Evolutionary conservation across 2,888 invertebrate species (phyloP), one percentile per base, ranked within the genome.

Genomic region (Seira ritae): DNA sequence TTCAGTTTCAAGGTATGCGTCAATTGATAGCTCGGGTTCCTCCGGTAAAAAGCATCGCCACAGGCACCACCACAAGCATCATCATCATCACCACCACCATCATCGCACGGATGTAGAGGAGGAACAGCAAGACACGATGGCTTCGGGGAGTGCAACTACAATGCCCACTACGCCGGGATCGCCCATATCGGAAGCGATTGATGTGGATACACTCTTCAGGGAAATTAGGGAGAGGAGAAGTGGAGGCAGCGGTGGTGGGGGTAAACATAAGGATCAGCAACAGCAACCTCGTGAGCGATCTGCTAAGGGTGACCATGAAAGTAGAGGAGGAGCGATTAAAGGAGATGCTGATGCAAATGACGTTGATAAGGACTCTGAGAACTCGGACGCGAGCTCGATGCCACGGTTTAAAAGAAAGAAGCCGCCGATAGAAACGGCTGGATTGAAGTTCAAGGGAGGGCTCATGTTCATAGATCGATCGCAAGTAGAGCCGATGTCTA

Each of bases 81-180:
- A 17, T 70, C 65, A 6, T 65, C 65, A 50, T 3, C 1, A 15
- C 15, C 50, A 50, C 17, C 68, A 31, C 17, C 31, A 68, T 1
- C 31, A 31, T 68, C 19, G 69, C 19, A 77, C 69, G 8, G 77
- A 69, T n/a, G 15, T 69, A 37, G 77, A 69, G 23, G 77, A 77
- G 62, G 77, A 77, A 46, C 60, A 69, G 23, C 15, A 4, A n/a
- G n/a, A n/a, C n/a, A n/a, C n/a, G n/a, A n/a, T n/a, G n/a, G n/a
- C n/a, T n/a, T n/a, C n/a, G n/a, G n/a, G n/a, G n/a, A n/a, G n/a
- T n/a, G n/a, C n/a, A n/a, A n/a, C n/a, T n/a, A n/a, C n/a, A n/a
- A n/a, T n/a, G n/a, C n/a, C n/a, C n/a, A n/a, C n/a, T n/a, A n/a
- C n/a, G n/a, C n/a, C n/a, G n/a, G n/a, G n/a, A n/a, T n/a, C n/a